Evolutionary conservation across 2,113 vertebrate species (phyloP).

Genomic region (Sceloporus undulatus): DNA sequence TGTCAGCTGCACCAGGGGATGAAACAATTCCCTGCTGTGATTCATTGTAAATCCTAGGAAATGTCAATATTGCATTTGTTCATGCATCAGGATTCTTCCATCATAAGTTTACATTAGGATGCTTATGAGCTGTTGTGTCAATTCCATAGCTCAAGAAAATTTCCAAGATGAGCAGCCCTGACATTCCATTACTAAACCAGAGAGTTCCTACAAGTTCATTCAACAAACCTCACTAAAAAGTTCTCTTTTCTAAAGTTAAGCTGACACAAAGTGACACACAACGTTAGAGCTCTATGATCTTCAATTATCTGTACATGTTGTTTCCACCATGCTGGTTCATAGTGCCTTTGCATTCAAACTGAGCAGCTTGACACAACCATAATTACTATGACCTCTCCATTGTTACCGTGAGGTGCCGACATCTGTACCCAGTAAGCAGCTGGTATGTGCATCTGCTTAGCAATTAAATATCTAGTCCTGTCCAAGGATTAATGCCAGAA

Average conservation of each 20-base stretch:
- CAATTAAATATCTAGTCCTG: constrained; percentile 31
- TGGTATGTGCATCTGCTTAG: constrained; percentile 41
- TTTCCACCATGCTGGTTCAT: constrained; percentile 24
- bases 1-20: neutral
- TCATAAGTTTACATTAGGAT: neutral
- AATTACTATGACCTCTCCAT: constrained; percentile 47
- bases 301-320: constrained; percentile 30
- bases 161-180: neutral
- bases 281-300: constrained; percentile 29
- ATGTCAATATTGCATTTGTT: neutral
- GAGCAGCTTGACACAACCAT: constrained; percentile 38
- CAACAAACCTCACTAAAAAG: constrained; percentile 10
- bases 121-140: neutral
- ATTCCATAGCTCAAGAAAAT: neutral
- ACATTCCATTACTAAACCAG: neutral
- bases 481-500: constrained; percentile 39
- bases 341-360: constrained; percentile 26
- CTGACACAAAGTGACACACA: constrained; percentile 11
- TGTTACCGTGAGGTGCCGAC: constrained; percentile 35
- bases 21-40: neutral
- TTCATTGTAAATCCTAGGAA: neutral
- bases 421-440: constrained; percentile 42
- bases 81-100: neutral
- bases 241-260: constrained; percentile 18
- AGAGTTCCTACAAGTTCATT: neutral